Conservation (phyloP, 2,797 vertebrate species). For the Astyanax mexicanus region DNA sequence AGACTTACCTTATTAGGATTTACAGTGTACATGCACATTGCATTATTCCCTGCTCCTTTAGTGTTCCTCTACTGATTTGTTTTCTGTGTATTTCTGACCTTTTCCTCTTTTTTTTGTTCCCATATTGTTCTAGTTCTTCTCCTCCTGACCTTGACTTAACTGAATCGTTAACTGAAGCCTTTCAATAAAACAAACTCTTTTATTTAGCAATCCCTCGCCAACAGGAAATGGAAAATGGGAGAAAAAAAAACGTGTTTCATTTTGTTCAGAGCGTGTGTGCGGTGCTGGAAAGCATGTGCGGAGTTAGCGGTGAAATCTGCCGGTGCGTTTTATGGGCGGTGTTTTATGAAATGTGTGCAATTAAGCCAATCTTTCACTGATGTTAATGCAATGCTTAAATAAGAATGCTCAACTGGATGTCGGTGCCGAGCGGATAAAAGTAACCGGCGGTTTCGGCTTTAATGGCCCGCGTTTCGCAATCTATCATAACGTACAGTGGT, state of each 20-base stretch:
- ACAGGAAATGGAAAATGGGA: not conserved
- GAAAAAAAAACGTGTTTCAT: not conserved
- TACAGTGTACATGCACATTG: too few species aligned
- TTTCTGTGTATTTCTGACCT: too few species aligned
- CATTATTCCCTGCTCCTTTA: too few species aligned
- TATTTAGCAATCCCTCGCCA: not conserved
- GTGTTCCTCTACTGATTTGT: too few species aligned
- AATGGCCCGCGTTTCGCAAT: constrained; percentile 3
- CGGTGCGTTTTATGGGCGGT: constrained; percentile 14
- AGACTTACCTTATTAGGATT: too few species aligned
- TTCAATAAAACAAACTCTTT: not conserved
- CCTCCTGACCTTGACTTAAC: constrained; percentile 2
- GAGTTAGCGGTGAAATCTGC: constrained; percentile 13
- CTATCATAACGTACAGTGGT: not conserved
- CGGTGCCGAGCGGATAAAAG: constrained; percentile 3
- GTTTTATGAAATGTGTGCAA: constrained; percentile 20
- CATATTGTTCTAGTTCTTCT: not conserved
- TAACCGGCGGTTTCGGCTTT: constrained; percentile 14
- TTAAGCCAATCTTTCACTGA: constrained; percentile 7
- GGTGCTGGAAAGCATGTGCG: not conserved
- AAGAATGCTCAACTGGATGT: constrained; percentile 26
- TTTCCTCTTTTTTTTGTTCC: too few species aligned
- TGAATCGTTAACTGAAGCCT: not conserved
- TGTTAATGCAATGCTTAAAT: constrained; percentile 7
- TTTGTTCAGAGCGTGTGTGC: not conserved